These are phyloP conservation scores for Lasioglossum lativentre DNA, from an alignment of 2,888 invertebrate species.

Conservation along the genomic window DNA sequence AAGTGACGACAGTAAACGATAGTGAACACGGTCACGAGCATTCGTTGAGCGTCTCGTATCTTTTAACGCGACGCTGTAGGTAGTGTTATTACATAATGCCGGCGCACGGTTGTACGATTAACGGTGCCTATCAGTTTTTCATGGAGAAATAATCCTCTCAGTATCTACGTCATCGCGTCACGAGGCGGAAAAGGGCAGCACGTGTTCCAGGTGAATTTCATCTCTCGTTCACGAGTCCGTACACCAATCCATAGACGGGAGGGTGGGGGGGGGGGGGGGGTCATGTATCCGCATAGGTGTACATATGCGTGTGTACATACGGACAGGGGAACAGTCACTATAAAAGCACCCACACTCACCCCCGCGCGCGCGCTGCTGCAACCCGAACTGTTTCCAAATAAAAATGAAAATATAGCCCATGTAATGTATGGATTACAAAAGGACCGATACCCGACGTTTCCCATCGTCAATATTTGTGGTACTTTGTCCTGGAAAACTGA, in stretches of 20 bases:
- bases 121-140: conserved; percentile 75
- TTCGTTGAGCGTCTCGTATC: conserved; percentile 23
- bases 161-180: conserved; percentile 66
- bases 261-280: too few species aligned
- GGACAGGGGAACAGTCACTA: conserved; percentile 11
- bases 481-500: conserved; percentile 39
- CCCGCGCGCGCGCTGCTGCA: conserved; percentile 6
- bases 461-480: conserved; percentile 55
- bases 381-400: conserved; percentile 51
- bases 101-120: conserved; percentile 70
- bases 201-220: conserved; percentile 69
- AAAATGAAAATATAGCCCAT: conserved; percentile 66
- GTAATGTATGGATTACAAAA: conserved; percentile 69
- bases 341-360: conserved; percentile 35
- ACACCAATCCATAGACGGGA: background rate
- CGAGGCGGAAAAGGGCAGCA: conserved; percentile 66
- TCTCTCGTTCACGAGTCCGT: conserved; percentile 45
- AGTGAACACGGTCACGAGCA: background rate
- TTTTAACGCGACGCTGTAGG: conserved; percentile 35
- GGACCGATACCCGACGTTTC: conserved; percentile 50
- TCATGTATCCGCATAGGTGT: background rate
- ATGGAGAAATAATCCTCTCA: conserved; percentile 73
- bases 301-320: background rate
- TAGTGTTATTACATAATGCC: conserved; percentile 70
- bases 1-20: background rate